phyloP scores from a whole-genome alignment of 2,888 invertebrate species.

The Cryptocephalus primarius region DNA sequence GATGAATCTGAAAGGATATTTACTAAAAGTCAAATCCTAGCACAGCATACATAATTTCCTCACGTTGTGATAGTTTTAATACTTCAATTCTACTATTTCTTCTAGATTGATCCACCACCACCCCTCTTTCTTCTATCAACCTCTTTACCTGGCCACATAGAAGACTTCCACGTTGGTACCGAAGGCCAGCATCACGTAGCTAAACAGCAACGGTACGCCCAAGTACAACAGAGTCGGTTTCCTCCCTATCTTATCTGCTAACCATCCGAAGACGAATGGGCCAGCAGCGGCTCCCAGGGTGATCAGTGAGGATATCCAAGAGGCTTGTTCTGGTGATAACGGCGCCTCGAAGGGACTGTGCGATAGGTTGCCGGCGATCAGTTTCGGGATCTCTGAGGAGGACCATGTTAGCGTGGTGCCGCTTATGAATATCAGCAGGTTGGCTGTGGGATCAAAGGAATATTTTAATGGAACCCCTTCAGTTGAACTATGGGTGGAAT shows the following conservation, averaged over 20 bases:
- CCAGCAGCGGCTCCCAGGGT: conserved; percentile 45
- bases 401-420: conserved; percentile 14
- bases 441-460: conserved; percentile 4
- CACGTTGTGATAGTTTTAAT: no score
- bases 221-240: conserved; percentile 55
- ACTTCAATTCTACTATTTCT: no score
- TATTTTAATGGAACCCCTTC: no score
- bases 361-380: conserved; percentile 1
- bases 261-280: conserved; percentile 58
- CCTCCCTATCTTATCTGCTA: conserved; percentile 54
- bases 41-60: no score
- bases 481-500: no score
- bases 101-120: no score
- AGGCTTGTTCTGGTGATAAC: conserved; percentile 32
- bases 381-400: conserved; percentile 8
- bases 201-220: conserved; percentile 53
- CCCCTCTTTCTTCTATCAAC: no score
- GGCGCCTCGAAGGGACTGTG: conserved; percentile 8
- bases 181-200: conserved; percentile 55
- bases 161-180: conserved; percentile 40
- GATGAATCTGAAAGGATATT: conserved; percentile 7
- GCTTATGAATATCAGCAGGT: conserved; percentile 9
- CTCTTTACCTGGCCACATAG: conserved; percentile 41
- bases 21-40: no score
- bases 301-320: conserved; percentile 43